Percentiles rank a stretch among this genome's conserved stretches.
Evolutionary conservation across 30 jellyfish, hydroid and myxozoan species (phyloP).

Genomic region (Catostylus mosaicus): DNA sequence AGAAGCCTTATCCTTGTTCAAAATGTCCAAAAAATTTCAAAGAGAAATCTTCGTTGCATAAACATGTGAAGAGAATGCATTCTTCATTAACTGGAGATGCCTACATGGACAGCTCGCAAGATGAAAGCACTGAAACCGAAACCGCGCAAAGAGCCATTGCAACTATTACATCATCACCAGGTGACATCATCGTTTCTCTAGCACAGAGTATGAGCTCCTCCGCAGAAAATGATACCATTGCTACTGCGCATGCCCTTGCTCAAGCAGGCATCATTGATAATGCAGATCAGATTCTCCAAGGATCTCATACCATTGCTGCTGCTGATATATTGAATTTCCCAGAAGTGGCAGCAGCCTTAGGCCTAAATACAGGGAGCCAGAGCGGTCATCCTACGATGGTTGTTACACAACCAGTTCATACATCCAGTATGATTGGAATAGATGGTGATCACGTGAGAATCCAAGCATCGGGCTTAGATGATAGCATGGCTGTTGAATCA

Average conservation of each 20-base stretch:
- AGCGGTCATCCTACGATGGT: constrained; percentile 81
- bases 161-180: constrained; percentile 65
- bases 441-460: constrained; percentile 55
- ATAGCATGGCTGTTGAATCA: neutral
- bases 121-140: constrained; percentile 81
- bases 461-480: constrained; percentile 22
- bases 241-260: constrained; percentile 92
- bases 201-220: constrained; percentile 71
- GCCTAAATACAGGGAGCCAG: constrained; percentile 83
- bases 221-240: constrained; percentile 64
- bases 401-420: constrained; percentile 63
- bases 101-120: constrained; percentile 64
- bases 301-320: constrained; percentile 93
- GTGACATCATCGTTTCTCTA: constrained; percentile 81
- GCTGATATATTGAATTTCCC: constrained; percentile 97
- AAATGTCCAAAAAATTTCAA: constrained; percentile 92
- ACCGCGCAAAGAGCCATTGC: constrained; percentile 65
- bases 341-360: constrained; percentile 98
- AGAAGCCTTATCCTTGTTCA: constrained; percentile 91
- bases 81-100: constrained; percentile 62
- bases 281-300: constrained; percentile 74
- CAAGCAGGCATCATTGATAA: constrained; percentile 90
- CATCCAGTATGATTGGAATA: constrained; percentile 31
- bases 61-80: constrained; percentile 97
- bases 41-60: constrained; percentile 91